A percentile compares a stretch with the other conserved stretches of the same genome.
phyloP scores from a whole-genome alignment of 2,113 vertebrate genomes.

The Sylvilagus bachmani region DNA sequence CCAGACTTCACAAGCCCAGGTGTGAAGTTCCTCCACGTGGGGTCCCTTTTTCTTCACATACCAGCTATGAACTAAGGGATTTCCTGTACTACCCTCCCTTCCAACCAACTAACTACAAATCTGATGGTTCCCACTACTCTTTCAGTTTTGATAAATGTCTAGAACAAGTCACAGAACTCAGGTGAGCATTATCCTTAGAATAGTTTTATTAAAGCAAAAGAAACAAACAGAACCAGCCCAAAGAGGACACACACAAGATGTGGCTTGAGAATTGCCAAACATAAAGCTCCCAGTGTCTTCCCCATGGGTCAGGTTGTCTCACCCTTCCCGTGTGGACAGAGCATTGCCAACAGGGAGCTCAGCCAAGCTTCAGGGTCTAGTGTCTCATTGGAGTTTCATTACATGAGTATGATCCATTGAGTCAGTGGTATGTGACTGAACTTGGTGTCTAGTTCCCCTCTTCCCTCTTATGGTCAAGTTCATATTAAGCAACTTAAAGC shows the following conservation, averaged over 20 bases:
- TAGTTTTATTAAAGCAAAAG: background rate
- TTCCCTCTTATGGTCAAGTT: background rate
- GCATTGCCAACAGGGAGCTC: background rate
- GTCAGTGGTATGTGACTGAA: background rate
- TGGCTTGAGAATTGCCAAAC: background rate
- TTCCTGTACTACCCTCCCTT: background rate
- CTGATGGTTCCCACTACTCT: background rate
- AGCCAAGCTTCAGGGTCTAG: background rate
- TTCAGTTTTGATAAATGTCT: background rate
- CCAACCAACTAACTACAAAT: background rate
- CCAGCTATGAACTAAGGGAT: no score
- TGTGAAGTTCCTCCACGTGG: background rate
- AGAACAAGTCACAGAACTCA: slow-evolving; percentile 25
- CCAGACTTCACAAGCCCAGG: background rate
- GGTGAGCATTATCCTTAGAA: background rate
- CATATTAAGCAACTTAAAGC: background rate
- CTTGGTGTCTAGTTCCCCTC: background rate
- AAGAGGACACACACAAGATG: background rate
- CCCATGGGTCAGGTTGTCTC: background rate
- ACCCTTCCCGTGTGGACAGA: background rate
- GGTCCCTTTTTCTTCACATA: background rate
- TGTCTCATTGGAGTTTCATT: background rate
- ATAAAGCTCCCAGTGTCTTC: background rate
- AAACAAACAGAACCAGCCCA: background rate
- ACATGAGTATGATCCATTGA: background rate